Conservation (phyloP, 2,113 vertebrate species). For the Ceyx cyanopectus region DNA sequence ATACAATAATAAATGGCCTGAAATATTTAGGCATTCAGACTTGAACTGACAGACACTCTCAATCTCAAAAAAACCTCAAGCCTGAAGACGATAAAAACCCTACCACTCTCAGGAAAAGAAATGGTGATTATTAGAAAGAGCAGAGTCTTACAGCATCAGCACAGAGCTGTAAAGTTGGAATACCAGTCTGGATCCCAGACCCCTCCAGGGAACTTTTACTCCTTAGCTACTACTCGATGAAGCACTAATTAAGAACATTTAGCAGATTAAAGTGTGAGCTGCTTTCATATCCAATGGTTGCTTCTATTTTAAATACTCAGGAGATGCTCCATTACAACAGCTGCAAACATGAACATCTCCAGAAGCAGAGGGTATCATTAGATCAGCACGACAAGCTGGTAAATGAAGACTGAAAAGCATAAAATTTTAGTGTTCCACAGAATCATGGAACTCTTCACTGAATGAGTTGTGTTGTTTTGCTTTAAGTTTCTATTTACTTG, state of each 20-base stretch:
- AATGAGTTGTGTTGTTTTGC: not conserved
- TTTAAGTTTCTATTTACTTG: constrained; percentile 33
- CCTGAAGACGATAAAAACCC: not conserved
- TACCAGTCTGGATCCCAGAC: not conserved
- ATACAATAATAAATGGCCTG: not conserved
- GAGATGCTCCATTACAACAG: not conserved
- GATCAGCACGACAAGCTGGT: not conserved
- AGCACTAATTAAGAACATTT: not conserved
- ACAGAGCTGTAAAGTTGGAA: not conserved
- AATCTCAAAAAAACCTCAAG: fast-evolving
- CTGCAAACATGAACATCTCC: not conserved
- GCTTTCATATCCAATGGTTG: not conserved
- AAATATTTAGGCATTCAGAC: not conserved
- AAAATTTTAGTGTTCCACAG: not conserved
- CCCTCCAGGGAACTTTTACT: not conserved
- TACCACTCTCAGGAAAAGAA: not conserved
- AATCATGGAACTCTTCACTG: not conserved
- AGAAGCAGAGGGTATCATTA: not conserved
- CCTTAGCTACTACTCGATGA: not conserved
- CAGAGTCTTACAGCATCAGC: not conserved
- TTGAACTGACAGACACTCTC: not conserved
- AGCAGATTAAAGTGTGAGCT: not conserved
- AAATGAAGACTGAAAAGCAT: not conserved
- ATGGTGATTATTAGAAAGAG: not conserved
- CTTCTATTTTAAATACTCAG: not conserved